Percentiles rank a stretch among this genome's conserved stretches.
Conservation (phyloP, 2,797 vertebrate genomes). For the Acestrorhynchus altus region DNA sequence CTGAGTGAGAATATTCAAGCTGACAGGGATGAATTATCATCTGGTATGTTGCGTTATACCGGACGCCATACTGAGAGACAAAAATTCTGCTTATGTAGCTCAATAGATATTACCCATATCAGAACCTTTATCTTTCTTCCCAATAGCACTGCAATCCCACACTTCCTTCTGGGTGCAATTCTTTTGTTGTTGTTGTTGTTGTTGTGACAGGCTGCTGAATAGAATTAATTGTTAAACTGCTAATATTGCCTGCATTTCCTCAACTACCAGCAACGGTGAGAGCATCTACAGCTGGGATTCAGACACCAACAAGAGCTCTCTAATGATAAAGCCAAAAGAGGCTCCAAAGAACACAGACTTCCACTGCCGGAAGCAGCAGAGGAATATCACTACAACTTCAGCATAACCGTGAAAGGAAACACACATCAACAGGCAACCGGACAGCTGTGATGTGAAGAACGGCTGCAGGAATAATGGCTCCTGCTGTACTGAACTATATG, state of each 20-base stretch:
- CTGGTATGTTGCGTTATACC: no score
- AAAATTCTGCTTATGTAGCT: no score
- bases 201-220: neutral
- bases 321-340: conserved; percentile 62
- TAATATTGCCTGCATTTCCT: conserved; percentile 46
- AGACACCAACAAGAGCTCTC: conserved; percentile 45
- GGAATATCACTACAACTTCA: conserved; percentile 62
- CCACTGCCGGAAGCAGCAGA: conserved; percentile 61
- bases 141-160: no score
- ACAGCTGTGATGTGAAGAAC: neutral
- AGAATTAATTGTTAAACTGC: neutral
- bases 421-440: no score
- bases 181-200: neutral
- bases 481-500: neutral
- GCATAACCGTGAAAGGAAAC: neutral
- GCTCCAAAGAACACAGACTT: conserved; percentile 68
- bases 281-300: conserved; percentile 68
- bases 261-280: conserved; percentile 67
- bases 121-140: no score
- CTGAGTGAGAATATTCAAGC: no score
- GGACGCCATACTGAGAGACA: no score
- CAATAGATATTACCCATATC: no score
- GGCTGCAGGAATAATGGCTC: neutral
- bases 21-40: no score
- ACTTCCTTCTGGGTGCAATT: no score